These are phyloP conservation scores for Siniperca obscura DNA, from an alignment of 2,797 vertebrate species.

Conservation along the genomic window DNA sequence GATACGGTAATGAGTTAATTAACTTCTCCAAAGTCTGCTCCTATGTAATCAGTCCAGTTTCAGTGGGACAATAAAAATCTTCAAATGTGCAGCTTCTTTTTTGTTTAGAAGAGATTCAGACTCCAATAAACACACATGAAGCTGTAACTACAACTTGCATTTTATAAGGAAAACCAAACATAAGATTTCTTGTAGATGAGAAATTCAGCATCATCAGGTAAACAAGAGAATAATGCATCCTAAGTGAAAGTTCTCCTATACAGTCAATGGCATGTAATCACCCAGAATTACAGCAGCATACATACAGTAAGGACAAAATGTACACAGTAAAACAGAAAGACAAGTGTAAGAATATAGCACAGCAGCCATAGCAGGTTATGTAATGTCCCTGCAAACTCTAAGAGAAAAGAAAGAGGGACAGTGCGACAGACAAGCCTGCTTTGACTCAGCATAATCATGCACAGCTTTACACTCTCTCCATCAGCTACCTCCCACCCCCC, in stretches of 20 bases:
- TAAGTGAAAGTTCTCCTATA: not conserved
- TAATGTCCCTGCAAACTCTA: slow-evolving; percentile 35
- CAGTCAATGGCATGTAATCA: not conserved
- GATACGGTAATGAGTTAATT: slow-evolving; percentile 18
- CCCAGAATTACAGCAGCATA: not conserved
- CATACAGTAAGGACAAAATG: slow-evolving; percentile 7
- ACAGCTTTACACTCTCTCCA: slow-evolving; percentile 39
- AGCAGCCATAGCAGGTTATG: slow-evolving; percentile 34
- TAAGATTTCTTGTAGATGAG: not conserved
- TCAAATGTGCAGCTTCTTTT: not conserved
- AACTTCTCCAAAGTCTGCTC: slow-evolving; percentile 16
- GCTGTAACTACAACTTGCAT: not conserved
- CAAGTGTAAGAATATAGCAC: slow-evolving; percentile 4
- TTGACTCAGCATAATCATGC: slow-evolving; percentile 82
- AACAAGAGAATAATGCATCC: slow-evolving; percentile 8
- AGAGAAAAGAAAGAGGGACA: slow-evolving; percentile 27
- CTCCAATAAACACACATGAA: not conserved
- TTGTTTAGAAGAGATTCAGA: slow-evolving; percentile 1
- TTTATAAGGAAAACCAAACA: not conserved
- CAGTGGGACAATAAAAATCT: slow-evolving; percentile 14
- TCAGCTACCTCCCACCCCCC: slow-evolving; percentile 6
- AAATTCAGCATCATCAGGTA: not conserved
- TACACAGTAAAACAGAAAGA: slow-evolving; percentile 1
- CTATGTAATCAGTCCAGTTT: slow-evolving; percentile 24
- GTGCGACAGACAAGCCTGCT: slow-evolving; percentile 54